Conservation (phyloP, 2,888 invertebrate genomes). For the Agrilus biguttatus region DNA sequence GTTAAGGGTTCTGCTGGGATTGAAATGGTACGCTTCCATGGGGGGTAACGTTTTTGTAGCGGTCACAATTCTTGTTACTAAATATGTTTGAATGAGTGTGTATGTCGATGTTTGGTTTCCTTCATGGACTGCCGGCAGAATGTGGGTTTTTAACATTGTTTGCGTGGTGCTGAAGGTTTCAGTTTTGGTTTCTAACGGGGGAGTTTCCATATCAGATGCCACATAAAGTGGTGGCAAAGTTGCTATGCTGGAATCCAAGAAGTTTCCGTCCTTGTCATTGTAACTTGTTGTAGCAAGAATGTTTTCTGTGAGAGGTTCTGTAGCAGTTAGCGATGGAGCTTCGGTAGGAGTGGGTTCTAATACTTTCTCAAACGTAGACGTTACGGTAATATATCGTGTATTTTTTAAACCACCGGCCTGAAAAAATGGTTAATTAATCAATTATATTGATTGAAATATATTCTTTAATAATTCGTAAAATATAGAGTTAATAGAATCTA, state of each 20-base stretch:
- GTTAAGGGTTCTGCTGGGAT: slow-evolving; percentile 71
- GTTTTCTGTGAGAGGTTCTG: slow-evolving; percentile 75
- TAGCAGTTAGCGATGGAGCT: slow-evolving; percentile 41
- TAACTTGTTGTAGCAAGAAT: slow-evolving; percentile 65
- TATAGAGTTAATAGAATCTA: background rate
- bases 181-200: slow-evolving; percentile 74
- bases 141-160: slow-evolving; percentile 74
- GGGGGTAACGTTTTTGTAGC: slow-evolving; percentile 84
- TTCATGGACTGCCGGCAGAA: slow-evolving; percentile 66
- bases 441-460: background rate
- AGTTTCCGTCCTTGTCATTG: slow-evolving; percentile 52
- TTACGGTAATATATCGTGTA: slow-evolving; percentile 76
- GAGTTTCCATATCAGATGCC: slow-evolving; percentile 64
- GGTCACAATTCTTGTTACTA: slow-evolving; percentile 73
- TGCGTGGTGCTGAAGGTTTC: slow-evolving; percentile 88
- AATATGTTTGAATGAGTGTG: slow-evolving; percentile 80
- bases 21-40: slow-evolving; percentile 74
- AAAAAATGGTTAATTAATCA: slow-evolving; percentile 14
- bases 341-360: slow-evolving; percentile 45
- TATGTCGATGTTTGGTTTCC: slow-evolving; percentile 59
- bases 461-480: background rate
- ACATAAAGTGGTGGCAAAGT: slow-evolving; percentile 70
- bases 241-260: slow-evolving; percentile 64
- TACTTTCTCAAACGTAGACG: slow-evolving; percentile 70
- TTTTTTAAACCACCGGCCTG: slow-evolving; percentile 78